Base-by-base conservation (phyloP, 2,888 invertebrate species). In the Odontomyia ornata region DNA sequence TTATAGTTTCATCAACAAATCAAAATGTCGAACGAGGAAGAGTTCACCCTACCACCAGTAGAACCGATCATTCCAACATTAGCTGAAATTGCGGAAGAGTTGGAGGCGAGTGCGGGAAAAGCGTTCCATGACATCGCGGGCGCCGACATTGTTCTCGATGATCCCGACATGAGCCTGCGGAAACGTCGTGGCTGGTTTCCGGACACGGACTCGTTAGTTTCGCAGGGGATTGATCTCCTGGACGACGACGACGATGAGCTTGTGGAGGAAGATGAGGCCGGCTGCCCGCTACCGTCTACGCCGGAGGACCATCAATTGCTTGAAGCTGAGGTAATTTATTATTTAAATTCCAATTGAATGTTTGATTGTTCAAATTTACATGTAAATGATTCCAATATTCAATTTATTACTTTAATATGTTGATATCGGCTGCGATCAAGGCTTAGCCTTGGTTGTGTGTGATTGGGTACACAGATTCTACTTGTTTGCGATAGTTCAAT, bases 301-400 rank as follows among this genome's bases (percentile, higher is more conserved):
- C 95, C 95, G 0, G 95, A 95, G 85, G 95, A 95, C 84, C 93
- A 94, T 83, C 92, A 93, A 84, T 89, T 95, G 43, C 89, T 95
- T 81, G 94, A 95, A 84, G 93, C 93, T 73, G 95, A 95, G 88
- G 91, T 90, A 83, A 83, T 82, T 73, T 21, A 64, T 36, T 36
- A 3, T 5, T 36, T 36, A 36, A 36, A 13, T 52, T 18, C 15
- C n/a, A 7, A 52, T 18, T 52, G 15, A 52, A 13, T 18, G 4
- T 18, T 52, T 52, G 15, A 52, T 52, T 52, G 5, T 52, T 52
- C 15, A 52, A 43, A 15, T 15, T 18, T 15, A 18, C 7, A 52
- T 18, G 52, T 5, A 52, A 52, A 15, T 52, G 18, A 43, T 43
- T 43, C 43, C n/a, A n/a, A n/a, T n/a, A n/a, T n/a, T n/a, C n/a